Conservation (phyloP, 2,113 vertebrate species). For the Sylvilagus bachmani region DNA sequence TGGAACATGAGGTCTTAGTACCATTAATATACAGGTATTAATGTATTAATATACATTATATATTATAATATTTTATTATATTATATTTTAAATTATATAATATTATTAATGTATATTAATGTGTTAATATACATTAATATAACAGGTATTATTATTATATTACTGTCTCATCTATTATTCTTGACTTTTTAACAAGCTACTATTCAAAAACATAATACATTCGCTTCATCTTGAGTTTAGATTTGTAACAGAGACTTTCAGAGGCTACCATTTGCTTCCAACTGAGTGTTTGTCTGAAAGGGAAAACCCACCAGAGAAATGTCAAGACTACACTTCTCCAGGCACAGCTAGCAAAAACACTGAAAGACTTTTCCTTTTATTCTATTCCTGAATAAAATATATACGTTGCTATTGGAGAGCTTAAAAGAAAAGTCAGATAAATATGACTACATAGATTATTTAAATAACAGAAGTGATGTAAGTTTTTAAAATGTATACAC, state of each 20-base stretch:
- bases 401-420: not conserved
- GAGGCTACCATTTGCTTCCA: constrained; percentile 1
- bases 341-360: not conserved
- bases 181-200: not conserved
- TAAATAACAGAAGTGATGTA: not conserved
- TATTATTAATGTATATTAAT: too few species aligned
- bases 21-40: too few species aligned
- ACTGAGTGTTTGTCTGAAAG: not conserved
- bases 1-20: not conserved
- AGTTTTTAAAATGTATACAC: not conserved
- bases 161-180: not conserved
- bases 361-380: not conserved
- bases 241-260: not conserved
- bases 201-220: not conserved
- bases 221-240: not conserved
- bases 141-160: not conserved
- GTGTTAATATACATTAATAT: too few species aligned
- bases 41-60: too few species aligned
- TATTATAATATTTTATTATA: too few species aligned
- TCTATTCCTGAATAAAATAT: not conserved
- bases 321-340: constrained; percentile 1
- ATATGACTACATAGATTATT: not conserved
- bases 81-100: too few species aligned
- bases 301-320: not conserved
- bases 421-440: not conserved